Base-by-base conservation (phyloP, 2,797 vertebrate genomes). In the Rhinatrema bivittatum region DNA sequence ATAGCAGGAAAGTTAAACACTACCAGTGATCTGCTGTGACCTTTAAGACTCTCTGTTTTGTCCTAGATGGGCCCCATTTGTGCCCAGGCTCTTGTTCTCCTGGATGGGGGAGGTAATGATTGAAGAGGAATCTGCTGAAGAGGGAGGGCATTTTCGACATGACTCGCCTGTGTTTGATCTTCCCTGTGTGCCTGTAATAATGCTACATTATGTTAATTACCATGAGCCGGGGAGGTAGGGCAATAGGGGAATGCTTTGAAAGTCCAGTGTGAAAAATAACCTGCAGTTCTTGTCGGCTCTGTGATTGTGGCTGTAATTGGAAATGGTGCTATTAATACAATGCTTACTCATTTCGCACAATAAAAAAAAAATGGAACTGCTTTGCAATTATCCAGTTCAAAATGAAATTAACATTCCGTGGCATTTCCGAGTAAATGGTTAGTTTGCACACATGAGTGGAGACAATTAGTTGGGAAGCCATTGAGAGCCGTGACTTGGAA, bases 361-460 rank as follows among this genome's bases (percentile, higher is more conserved):
- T 57, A 26, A 55, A 60, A 50, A 53, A 50, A 51, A 65, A 57
- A 49, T 28, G 31, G 48, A 62, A 61, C 29, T 10, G 2, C 46
- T 58, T 56, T 42, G 42, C 62, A 54, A 55, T 68, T 70, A 61
- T 60, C 55, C 48, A n/a, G 11, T 64, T 78, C 50, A 9, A 50
- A 67, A 44, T 40, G 65, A 73, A 79, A 82, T 81, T 78, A 78
- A 69, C 74, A 80, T 80, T 76, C 70, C n/a, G 8, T 70, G 63
- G 69, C 72, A 62, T 76, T 78, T 75, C 32, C 58, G 47, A 33
- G 50, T 66, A 70, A 79, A 65, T 21, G 56, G 59, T 42, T 63
- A 31, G 36, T 79, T 72, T 76, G 73, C 71, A 76, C 70, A 79
- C 73, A 65, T 70, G 53, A 40, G 39, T 70, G 76, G 68, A 80